Evolutionary conservation across 1,140 invertebrate genomes (phyloP), one percentile per base, ranked within the genome.

Genomic region (Thaumetopoea pityocampa): DNA sequence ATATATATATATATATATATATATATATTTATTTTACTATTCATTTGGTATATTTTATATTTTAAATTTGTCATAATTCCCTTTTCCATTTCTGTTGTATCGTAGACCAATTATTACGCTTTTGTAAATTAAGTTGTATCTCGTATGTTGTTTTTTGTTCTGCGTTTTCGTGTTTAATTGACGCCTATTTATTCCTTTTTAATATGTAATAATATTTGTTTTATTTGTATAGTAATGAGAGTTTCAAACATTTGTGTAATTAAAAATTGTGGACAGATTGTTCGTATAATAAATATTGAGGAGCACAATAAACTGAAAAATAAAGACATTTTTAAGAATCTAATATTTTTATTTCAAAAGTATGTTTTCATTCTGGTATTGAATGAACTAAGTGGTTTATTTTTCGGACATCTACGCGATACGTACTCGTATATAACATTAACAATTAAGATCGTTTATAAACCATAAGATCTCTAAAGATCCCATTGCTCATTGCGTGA

Each of bases 281-380:
- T 67, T 63, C 60, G 29, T 50, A 69, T 69, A 71, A 73, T 71
- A 56, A 76, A 72, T 73, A 70, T 41, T 70, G 62, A 70, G 48
- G 58, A 78, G 74, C 74, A 79, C 71, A 79, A 79, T 79, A 79
- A 82, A 74, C 70, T 73, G 56, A 73, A 76, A 77, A 82, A 77
- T 70, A 82, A 77, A 77, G 74, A 77, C 65, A 69, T 80, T 80
- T 80, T 66, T 80, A 74, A 72, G 62, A 68, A 64, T n/a, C n/a
- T n/a, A 51, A 36, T 15, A 38, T 11, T 36, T 7, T 27, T 46
- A 33, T 57, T 51, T 52, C 8, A 24, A 8, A 5, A 24, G 9
- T 24, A 24, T 5, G 3, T 24, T 8, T 8, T 24, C 4, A 24
- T 3, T 8, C 23, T 24, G 9, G 9, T 24, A 5, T 3, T 8